Evolutionary conservation across 2,888 invertebrate species (phyloP), one percentile per base, ranked within the genome.

Genomic region (Chrysolina oricalcia): DNA sequence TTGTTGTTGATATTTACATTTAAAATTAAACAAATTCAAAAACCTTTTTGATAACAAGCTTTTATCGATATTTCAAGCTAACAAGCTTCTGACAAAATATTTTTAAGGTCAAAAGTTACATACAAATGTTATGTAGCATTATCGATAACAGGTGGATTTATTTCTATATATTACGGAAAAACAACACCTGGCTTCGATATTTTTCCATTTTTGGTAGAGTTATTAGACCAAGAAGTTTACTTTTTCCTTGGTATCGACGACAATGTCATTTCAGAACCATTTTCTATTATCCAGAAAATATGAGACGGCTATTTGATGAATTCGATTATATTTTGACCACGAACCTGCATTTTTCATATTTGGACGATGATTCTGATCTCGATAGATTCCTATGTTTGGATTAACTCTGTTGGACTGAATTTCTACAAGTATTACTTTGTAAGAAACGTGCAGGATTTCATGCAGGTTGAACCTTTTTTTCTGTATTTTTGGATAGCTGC

Each of bases 401-500:
- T 35, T 5, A 35, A 15, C 4, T 35, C 59, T 35, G 2, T 27
- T 35, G 59, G 59, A 0, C 5, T 27, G 4, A 13, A 35, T 15
- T 59, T 35, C n/a, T 59, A n/a, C 10, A 59, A n/a, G 35, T 59
- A 15, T 35, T 59, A 59, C 1, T 15, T 59, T 17, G 15, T 17
- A 13, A 23, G 59, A 27, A 59, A 59, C 23, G 9, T 59, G 15
- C 27, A 59, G 9, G 23, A n/a, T 35, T 10, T 27, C 1, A n/a
- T 35, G 2, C 0, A 11, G 15, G 23, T 15, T n/a, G 59, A 35
- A 27, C 27, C 23, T n/a, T 59, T 59, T n/a, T n/a, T 59, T 15
- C n/a, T 59, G n/a, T 35, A 59, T 11, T 59, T 59, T 27, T 59
- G 59, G 59, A 27, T 59, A 35, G 9, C 35, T 59, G 8, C n/a